Evolutionary conservation across 2,888 invertebrate genomes (phyloP).

Genomic region (Ernsta delagoae): DNA sequence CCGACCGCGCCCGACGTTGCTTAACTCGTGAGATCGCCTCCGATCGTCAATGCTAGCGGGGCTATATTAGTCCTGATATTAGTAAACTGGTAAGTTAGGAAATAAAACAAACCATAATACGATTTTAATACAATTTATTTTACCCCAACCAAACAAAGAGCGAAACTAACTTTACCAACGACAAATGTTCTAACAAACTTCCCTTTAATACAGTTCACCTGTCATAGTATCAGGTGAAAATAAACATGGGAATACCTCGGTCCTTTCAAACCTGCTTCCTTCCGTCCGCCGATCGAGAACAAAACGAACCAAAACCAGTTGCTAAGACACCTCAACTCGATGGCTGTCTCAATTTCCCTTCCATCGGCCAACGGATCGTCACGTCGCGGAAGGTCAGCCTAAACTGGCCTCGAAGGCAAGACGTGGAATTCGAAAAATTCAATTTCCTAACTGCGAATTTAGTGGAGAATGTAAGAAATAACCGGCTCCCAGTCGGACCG

Average conservation of each 20-base stretch:
- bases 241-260: conserved; percentile 50
- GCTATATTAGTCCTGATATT: no score
- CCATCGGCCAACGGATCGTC: conserved; percentile 35
- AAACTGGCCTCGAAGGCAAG: conserved; percentile 55
- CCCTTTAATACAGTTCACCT: conserved; percentile 28
- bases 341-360: not conserved
- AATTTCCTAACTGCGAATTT: conserved; percentile 80
- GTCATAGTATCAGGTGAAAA: conserved; percentile 40
- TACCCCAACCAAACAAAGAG: no score
- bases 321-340: conserved; percentile 18
- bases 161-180: no score
- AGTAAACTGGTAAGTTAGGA: no score
- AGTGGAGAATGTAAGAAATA: conserved; percentile 74
- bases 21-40: no score
- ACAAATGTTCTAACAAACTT: conserved; percentile 15
- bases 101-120: no score
- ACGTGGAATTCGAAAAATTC: conserved; percentile 78
- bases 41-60: no score
- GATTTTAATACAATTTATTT: no score
- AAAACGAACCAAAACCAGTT: conserved; percentile 51
- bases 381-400: conserved; percentile 50
- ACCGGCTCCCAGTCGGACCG: conserved; percentile 63
- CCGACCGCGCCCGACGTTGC: no score
- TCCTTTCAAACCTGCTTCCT: conserved; percentile 42
- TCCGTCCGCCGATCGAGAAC: conserved; percentile 50